Base-by-base conservation (phyloP, 2,113 vertebrate species). In the Aptenodytes patagonicus region DNA sequence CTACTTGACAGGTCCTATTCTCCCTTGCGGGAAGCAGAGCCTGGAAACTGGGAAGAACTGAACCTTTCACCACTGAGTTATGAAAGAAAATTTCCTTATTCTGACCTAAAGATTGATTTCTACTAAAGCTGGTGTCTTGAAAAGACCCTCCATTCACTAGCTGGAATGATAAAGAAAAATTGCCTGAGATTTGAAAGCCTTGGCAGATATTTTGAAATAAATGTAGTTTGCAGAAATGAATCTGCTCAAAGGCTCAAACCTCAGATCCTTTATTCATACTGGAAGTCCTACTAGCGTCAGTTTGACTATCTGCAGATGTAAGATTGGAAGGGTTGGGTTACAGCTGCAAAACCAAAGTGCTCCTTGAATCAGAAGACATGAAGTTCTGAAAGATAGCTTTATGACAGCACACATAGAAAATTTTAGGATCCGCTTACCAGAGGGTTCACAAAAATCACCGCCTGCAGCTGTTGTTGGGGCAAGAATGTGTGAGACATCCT, bases 401-500 rank as follows among this genome's bases (percentile, higher is more conserved):
- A 66, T 69, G 42, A 60, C 25, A 87, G 7, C 3, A 3, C 19
- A 51, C 20, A 20, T 2, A 58, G 25, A 77, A 94, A 66, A 90
- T 42, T n/a, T 95, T 73, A 69, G 11, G 16, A 26, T 97, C 17
- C 76, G 86, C 97, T 98, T 97, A 98, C 98, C 98, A 76, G 98
- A 98, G 26, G 98, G 97, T 46, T 98, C 98, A 64, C 97, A 94
- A 86, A 97, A 98, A 44, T 98, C 98, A 78, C 97, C 98, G 95
- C 97, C 98, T n/a, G 97, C 96, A 65, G 93, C 96, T 55, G 96
- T 97, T 87, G 95, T 86, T 83, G 98, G 97, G 17, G 52, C 97
- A 68, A 98, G 96, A 93, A 98, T 97, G 80, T 98, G 97, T 8
- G 97, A 98, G 29, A 98, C 98, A 78, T 98, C 98, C 98, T 98